Evolutionary conservation across 2,888 invertebrate species (phyloP), one percentile per base, ranked within the genome.

Genomic region (Laothoe populi): DNA sequence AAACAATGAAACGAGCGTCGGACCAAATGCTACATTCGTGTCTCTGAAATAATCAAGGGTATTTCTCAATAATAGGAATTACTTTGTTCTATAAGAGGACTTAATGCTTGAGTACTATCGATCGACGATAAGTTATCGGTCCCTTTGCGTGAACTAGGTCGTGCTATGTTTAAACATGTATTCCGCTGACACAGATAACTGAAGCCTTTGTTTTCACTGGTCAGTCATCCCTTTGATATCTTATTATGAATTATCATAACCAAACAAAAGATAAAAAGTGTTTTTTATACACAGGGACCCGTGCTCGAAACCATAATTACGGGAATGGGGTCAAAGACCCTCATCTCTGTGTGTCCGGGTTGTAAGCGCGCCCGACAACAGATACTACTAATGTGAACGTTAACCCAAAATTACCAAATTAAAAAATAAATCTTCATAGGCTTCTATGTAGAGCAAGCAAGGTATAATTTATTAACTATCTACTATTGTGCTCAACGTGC

Each of bases 61-160:
- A 63, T 71, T 71, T 67, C 48, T 67, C 68, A 69, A 70, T 58
- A 62, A 38, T 58, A 44, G 62, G 65, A 69, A 67, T 66, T 66
- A 68, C 66, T 71, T 65, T 68, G 69, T 70, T 63, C 68, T 64
- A 53, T 63, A 64, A 64, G 48, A 67, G 66, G 65, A 65, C 69
- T 70, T 75, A 67, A 73, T 70, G 72, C 69, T 77, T 64, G 71
- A 83, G 84, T 84, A 83, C 73, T 81, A 90, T 90, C 83, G 90
- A 90, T 90, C 84, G 80, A 66, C 75, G 88, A 90, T 90, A 89
- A 81, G 73, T 75, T 89, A 90, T 90, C 90, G 76, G 72, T 66
- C 67, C 63, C 72, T 75, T 70, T 73, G 70, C 69, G 79, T 79
- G 75, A 91, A 87, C 81, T 88, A 81, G 90, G 88, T 73, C 88